These are phyloP conservation scores for Varroa destructor DNA, from an alignment of 1,140 invertebrate genomes.

Conservation along the genomic window DNA sequence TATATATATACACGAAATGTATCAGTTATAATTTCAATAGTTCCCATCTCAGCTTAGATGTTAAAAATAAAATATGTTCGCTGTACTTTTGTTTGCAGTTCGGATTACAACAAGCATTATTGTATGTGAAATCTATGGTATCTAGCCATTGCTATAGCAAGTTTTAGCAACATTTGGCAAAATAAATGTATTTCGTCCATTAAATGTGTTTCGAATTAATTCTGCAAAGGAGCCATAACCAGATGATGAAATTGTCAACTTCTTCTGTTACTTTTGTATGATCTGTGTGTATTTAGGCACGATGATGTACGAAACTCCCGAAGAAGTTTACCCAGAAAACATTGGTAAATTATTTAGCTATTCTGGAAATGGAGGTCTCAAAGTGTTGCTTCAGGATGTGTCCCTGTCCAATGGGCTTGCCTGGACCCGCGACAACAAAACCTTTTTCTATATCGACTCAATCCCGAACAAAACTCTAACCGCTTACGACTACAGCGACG, in stretches of 20 bases:
- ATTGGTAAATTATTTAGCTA: slow-evolving; percentile 15
- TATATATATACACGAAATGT: neutral
- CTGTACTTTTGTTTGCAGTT: too few species aligned
- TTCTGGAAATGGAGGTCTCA: neutral
- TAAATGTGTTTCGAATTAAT: too few species aligned
- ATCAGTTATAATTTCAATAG: neutral
- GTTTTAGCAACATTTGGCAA: too few species aligned
- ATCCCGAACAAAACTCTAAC: slow-evolving; percentile 40
- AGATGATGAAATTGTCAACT: too few species aligned
- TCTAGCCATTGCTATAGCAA: too few species aligned
- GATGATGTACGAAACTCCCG: too few species aligned
- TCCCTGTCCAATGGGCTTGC: slow-evolving; percentile 65
- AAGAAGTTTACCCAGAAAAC: neutral
- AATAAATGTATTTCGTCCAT: too few species aligned
- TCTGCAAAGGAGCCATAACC: too few species aligned
- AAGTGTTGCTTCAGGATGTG: slow-evolving; percentile 36
- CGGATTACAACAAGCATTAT: too few species aligned
- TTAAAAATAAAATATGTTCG: neutral
- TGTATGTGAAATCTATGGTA: too few species aligned
- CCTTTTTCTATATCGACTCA: slow-evolving; percentile 45
- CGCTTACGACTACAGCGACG: slow-evolving; percentile 58
- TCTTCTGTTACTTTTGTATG: too few species aligned
- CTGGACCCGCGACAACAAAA: slow-evolving; percentile 52
- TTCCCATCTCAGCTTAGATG: neutral
- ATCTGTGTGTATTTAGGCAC: too few species aligned